A percentile compares a stretch with the other conserved stretches of the same genome.
These are phyloP conservation scores for Acinonyx jubatus DNA, from an alignment of 2,113 vertebrate genomes.

Conservation along the genomic window DNA sequence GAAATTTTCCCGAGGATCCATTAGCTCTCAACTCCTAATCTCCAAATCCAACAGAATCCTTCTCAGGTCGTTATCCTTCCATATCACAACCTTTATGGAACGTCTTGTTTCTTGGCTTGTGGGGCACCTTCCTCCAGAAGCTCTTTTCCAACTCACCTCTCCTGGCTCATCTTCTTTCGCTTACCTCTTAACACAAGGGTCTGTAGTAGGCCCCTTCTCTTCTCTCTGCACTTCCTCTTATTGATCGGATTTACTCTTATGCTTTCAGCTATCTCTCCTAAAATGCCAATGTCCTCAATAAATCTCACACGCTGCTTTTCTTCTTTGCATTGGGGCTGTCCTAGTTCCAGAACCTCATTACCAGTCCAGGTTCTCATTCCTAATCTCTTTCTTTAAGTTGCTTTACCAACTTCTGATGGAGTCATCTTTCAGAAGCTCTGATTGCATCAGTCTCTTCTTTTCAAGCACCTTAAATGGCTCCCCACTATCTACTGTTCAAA, in stretches of 20 bases:
- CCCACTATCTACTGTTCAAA: not conserved
- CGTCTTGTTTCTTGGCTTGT: not conserved
- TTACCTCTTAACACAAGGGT: not conserved
- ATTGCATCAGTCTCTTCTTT: not conserved
- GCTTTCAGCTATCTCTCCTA: not conserved
- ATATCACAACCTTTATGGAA: not conserved
- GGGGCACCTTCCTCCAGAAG: not conserved
- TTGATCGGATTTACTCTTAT: not conserved
- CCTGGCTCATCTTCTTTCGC: not conserved
- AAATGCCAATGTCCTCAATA: not conserved
- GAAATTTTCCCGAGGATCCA: not conserved
- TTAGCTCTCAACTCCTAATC: not conserved
- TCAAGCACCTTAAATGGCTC: constrained; percentile 51
- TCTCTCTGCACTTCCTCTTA: not conserved
- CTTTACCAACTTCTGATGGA: not conserved
- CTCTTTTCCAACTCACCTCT: not conserved
- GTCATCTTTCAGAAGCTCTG: constrained; percentile 56
- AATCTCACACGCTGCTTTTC: constrained; percentile 60
- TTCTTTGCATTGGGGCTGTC: constrained; percentile 34
- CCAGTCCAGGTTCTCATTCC: constrained; percentile 18
- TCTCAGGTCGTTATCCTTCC: not conserved
- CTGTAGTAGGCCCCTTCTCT: not conserved
- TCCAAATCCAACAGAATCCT: not conserved
- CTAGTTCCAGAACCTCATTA: constrained; percentile 46
- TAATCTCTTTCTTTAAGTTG: constrained; percentile 45